Evolutionary conservation across 2,888 invertebrate species (phyloP).

Genomic region (Spialia ferax): DNA sequence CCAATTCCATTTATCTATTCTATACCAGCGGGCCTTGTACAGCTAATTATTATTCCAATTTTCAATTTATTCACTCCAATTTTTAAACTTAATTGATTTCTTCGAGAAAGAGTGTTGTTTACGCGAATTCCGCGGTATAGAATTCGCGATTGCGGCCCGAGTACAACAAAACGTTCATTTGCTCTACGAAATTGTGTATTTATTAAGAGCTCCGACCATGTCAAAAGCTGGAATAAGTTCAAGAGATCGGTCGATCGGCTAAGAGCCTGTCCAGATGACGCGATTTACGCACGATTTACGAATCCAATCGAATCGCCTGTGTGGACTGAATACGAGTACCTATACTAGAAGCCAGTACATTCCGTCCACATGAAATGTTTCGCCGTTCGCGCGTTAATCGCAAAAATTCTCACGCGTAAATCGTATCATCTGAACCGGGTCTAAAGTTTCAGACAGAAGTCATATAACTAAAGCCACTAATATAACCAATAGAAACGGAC

Average conservation of each 20-base stretch:
- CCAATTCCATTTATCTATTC: conserved; percentile 3
- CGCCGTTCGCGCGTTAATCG: no score
- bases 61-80: conserved; percentile 15
- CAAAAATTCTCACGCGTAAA: no score
- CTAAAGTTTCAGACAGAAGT: conserved; percentile 49
- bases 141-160: conserved; percentile 4
- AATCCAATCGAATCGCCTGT: no score
- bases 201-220: conserved; percentile 9
- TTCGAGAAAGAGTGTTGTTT: conserved; percentile 22
- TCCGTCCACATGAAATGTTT: no score
- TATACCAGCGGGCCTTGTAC: not conserved
- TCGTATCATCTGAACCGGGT: no score
- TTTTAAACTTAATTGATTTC: conserved; percentile 25
- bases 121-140: conserved; percentile 20
- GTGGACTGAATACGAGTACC: no score
- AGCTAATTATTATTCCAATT: conserved; percentile 14
- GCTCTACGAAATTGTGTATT: conserved; percentile 29
- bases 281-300: no score
- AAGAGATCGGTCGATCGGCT: conserved; percentile 10
- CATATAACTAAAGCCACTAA: conserved; percentile 48
- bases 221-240: conserved; percentile 21
- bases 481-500: conserved; percentile 49
- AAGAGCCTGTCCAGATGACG: no score
- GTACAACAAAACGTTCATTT: conserved; percentile 28
- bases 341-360: no score